Conservation (phyloP, 2,113 vertebrate species). For the Perccottus glenii region DNA sequence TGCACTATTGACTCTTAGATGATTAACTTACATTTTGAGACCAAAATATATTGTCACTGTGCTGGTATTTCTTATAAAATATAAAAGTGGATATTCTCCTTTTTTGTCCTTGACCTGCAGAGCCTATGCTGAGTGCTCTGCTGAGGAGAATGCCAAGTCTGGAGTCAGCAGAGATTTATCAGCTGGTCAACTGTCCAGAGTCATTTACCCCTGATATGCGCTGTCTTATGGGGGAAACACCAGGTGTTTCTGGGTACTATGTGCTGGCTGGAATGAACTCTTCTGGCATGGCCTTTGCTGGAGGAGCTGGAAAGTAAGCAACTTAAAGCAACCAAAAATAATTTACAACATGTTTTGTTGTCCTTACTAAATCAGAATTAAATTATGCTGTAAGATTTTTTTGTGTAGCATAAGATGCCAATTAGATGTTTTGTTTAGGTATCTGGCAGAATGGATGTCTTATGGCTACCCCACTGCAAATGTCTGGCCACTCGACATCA, state of each 20-base stretch:
- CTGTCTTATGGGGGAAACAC: slow-evolving; percentile 94
- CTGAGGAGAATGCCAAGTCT: slow-evolving; percentile 89
- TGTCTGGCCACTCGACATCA: slow-evolving; percentile 94
- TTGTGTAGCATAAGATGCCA: slow-evolving; percentile 6
- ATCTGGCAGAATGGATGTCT: slow-evolving; percentile 96
- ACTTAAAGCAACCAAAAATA: no score
- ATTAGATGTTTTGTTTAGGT: slow-evolving; percentile 75
- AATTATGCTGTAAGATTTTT: not conserved
- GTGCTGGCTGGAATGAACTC: slow-evolving; percentile 97
- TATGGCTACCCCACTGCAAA: slow-evolving; percentile 91
- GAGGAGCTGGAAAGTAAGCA: slow-evolving; percentile 93
- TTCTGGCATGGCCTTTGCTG: slow-evolving; percentile 89
- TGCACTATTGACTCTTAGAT: not conserved
- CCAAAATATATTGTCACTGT: not conserved
- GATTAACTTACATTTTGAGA: not conserved
- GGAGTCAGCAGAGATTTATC: slow-evolving; percentile 89
- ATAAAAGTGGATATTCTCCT: not conserved
- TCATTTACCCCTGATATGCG: slow-evolving; percentile 96
- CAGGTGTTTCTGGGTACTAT: slow-evolving; percentile 85
- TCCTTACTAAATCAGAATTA: not conserved
- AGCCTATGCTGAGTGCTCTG: slow-evolving; percentile 89
- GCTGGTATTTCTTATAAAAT: not conserved
- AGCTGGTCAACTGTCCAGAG: slow-evolving; percentile 95
- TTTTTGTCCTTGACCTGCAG: slow-evolving; percentile 63
- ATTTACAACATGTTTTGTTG: not conserved